Conservation (phyloP, 2,888 invertebrate genomes). For the Noctua janthe region DNA sequence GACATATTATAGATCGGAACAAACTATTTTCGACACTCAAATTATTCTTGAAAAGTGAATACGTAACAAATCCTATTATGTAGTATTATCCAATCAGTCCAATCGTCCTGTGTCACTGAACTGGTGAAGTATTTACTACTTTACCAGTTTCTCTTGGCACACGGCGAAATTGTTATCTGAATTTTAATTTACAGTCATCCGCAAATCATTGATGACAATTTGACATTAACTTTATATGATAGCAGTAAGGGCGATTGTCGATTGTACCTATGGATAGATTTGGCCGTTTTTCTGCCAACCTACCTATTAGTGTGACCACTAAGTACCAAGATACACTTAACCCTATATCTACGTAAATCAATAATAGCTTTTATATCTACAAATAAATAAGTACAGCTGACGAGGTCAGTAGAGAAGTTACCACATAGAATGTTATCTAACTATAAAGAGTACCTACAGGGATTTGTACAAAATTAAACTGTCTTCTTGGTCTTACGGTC, state of each 20-base stretch:
- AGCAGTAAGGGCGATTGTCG: not conserved
- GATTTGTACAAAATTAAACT: not conserved
- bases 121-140: constrained; percentile 1
- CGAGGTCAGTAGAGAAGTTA: constrained; percentile 5
- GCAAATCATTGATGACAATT: not conserved
- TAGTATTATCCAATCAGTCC: constrained; percentile 62
- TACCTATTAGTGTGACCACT: not conserved
- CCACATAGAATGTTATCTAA: not conserved
- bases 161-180: not conserved
- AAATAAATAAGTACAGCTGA: not conserved
- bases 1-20: not conserved
- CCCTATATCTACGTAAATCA: constrained; percentile 6
- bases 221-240: not conserved
- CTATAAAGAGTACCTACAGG: not conserved
- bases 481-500: not conserved
- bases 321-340: not conserved
- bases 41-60: constrained; percentile 27
- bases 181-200: not conserved
- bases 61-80: constrained; percentile 51
- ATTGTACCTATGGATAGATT: not conserved
- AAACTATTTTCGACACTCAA: constrained; percentile 22
- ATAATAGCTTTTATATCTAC: constrained; percentile 5
- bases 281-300: not conserved
- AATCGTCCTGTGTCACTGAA: constrained; percentile 58
- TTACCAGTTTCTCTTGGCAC: not conserved